Base-by-base conservation (phyloP, 2,113 vertebrate genomes). In the Vidua chalybeata region DNA sequence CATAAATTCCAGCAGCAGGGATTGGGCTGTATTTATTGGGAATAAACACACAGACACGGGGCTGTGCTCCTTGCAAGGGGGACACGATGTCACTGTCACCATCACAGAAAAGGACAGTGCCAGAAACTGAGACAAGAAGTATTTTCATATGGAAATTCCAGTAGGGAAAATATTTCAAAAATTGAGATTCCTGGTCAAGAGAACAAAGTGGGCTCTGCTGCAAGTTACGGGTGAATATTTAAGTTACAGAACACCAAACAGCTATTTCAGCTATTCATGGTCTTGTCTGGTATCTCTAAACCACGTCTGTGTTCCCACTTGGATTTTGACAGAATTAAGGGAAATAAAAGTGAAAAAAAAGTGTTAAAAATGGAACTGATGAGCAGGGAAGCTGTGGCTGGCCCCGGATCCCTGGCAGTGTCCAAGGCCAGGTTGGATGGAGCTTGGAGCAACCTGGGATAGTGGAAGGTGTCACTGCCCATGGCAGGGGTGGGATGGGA, bases 1-100 rank as follows among this genome's bases (percentile, higher is more conserved):
- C 91, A 33, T n/a, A 51, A 96, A 95, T 92, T 85, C 62, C 52
- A 94, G 69, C 55, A 76, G 71, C 55, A 48, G 39, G n/a, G 55
- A 48, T 2, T 7, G 78, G 48, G 55, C 11, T 35, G 87, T 1
- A 5, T 55, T 76, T 49, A 7, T 43, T 48, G 30, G 31, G 80
- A 72, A 92, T 20, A 84, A 68, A 84, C 0, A 35, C 85, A 64
- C 30, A 79, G 58, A 59, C 16, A n/a, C 1, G 2, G 48, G 37
- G 24, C 83, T 77, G 35, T 33, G 80, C 16, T 58, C 59, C 67
- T 3, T 31, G 54, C 39, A 84, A 75, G 54, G 27, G 82, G 54
- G 52, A 84, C 87, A 22, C 37, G 55, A 31, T 20, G 33, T 55
- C 79, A 39, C 13, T 62, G 93, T 49, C 91, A 92, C 39, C 82